A percentile compares a stretch with the other conserved stretches of the same genome.
Evolutionary conservation across 1,140 invertebrate genomes (phyloP).

Genomic region (Cherax quadricarinatus): DNA sequence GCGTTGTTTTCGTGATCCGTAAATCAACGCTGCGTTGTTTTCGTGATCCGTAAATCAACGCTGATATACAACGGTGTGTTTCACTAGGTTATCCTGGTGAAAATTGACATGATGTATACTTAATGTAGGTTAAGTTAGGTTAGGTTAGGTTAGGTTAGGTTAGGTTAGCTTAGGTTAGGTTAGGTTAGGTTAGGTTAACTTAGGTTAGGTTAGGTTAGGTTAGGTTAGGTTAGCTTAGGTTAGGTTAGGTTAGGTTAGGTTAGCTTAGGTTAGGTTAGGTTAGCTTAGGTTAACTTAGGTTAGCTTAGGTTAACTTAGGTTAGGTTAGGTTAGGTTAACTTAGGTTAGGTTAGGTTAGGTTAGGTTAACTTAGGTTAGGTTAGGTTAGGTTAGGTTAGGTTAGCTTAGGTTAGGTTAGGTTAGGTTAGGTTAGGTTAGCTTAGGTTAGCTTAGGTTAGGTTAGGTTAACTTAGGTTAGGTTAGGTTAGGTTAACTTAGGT

Average conservation of each 20-base stretch:
- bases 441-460: neutral
- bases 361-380: neutral
- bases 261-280: neutral
- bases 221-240: neutral
- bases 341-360: no score
- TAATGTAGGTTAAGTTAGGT: neutral
- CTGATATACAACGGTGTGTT: no score
- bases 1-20: no score
- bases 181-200: neutral
- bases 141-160: neutral
- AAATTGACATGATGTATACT: no score
- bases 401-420: neutral
- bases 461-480: conserved; percentile 11
- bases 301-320: neutral
- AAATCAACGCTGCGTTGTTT: no score
- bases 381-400: neutral
- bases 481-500: conserved; percentile 20
- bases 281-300: no score
- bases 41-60: no score
- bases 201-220: neutral
- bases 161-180: no score
- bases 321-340: neutral
- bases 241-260: neutral
- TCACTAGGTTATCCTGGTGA: no score
- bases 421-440: conserved; percentile 15